Percentiles rank a stretch among this genome's conserved stretches.
Conservation (phyloP, 2,113 vertebrate genomes). For the Thunnus thynnus region DNA sequence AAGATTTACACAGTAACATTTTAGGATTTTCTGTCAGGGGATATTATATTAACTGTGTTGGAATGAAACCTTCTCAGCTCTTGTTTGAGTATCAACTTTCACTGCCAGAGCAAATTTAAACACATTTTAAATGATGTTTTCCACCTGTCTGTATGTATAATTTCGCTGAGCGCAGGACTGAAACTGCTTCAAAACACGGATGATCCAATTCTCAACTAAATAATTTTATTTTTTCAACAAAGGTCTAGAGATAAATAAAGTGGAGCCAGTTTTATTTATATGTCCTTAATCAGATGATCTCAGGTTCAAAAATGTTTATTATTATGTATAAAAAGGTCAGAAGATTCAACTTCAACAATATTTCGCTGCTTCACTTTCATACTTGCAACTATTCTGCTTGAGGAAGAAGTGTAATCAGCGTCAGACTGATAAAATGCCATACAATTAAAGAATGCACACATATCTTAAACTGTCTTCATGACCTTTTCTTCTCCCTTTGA, state of each 20-base stretch:
- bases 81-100: constrained; percentile 22
- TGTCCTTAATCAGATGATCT: constrained; percentile 3
- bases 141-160: constrained; percentile 27
- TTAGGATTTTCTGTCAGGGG: neutral
- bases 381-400: neutral
- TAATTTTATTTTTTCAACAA: neutral
- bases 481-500: neutral
- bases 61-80: constrained; percentile 13
- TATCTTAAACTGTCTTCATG: neutral
- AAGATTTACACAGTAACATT: neutral
- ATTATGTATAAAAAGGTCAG: constrained; percentile 13
- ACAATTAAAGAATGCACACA: neutral
- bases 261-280: neutral
- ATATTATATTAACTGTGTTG: neutral
- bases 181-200: neutral
- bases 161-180: neutral
- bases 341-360: neutral
- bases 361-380: neutral
- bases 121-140: constrained; percentile 25
- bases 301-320: neutral
- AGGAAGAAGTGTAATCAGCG: neutral
- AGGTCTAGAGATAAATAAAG: constrained; percentile 14
- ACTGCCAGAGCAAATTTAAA: constrained; percentile 24
- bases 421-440: neutral
- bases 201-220: constrained; percentile 13